Evolutionary conservation across 2,113 vertebrate genomes (phyloP), one percentile per base, ranked within the genome.

Genomic region (Rhea pennata): DNA sequence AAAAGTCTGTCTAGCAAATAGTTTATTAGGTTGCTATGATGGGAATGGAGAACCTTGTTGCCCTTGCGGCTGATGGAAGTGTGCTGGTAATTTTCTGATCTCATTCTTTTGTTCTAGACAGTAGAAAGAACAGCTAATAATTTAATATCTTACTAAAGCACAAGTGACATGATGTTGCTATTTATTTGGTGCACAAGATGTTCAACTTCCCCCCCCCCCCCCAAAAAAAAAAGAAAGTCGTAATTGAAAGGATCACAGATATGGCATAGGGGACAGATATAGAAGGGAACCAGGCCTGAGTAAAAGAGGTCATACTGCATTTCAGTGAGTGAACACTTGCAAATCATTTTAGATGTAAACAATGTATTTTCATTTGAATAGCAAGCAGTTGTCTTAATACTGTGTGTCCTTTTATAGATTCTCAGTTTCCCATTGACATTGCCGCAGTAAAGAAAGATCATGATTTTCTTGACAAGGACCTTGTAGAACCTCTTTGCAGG

Each of bases 401-500:
- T 94, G 26, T 76, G 73, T 96, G 89, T 95, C 69, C 83, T 91
- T 87, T 97, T 92, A 31, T 93, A 99, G 99, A 99, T 97, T 99
- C 98, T 15, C 99, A 99, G 88, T 99, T 99, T 94, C 99, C 99
- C 61, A 99, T 99, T 96, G 99, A 99, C 97, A 99, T 99, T 93
- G 97, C 97, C 72, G 98, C 99, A 87, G 99, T 99, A 96, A 99
- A 99, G 98, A 99, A 98, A 92, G 99, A 99, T 95, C 99, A 99
- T 98, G 99, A 99, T 97, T 99, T 99, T 97, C 98, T 99, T 96
- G 99, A 99, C 94, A 99, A 99, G 98, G 99, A 99, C 96, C 99
- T 99, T 64, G 99, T 99, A 98, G 99, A 99, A 97, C 98, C 99
- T 97, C 98, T 99, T 96, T 99, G 98, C 98, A 99, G 99, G 99